Evolutionary conservation across 2,797 vertebrate genomes (phyloP).

Genomic region (Pygocentrus nattereri): DNA sequence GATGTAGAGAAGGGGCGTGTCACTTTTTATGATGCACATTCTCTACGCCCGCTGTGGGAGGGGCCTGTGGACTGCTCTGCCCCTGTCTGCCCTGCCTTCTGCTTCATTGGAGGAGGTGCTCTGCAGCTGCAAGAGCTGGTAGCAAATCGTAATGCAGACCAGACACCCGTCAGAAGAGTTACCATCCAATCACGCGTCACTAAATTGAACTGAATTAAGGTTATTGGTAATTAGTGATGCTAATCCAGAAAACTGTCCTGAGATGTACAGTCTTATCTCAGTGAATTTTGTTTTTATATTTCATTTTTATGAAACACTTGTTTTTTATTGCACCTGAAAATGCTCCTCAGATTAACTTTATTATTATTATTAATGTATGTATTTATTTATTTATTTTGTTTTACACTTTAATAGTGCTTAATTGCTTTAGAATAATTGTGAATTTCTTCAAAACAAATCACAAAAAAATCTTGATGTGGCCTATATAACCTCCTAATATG

Average conservation of each 20-base stretch:
- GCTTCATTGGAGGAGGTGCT: constrained; percentile 94
- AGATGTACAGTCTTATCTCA: constrained; percentile 68
- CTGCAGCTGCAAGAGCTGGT: constrained; percentile 95
- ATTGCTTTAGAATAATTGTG: constrained; percentile 25
- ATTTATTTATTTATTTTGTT: constrained; percentile 63
- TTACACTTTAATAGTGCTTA: constrained; percentile 63
- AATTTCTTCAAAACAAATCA: constrained; percentile 22
- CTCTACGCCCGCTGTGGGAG: constrained; percentile 92
- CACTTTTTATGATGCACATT: constrained; percentile 93
- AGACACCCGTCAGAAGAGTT: constrained; percentile 79
- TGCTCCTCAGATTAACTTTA: constrained; percentile 78
- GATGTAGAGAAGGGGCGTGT: constrained; percentile 95
- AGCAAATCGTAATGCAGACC: constrained; percentile 83
- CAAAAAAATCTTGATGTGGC: constrained; percentile 20
- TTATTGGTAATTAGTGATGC: constrained; percentile 62
- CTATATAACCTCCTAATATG: constrained; percentile 32
- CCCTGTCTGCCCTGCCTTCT: constrained; percentile 94
- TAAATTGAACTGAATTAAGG: constrained; percentile 64
- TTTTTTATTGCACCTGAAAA: constrained; percentile 80
- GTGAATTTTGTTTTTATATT: constrained; percentile 77
- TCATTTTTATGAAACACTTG: constrained; percentile 67
- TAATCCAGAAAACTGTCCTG: constrained; percentile 67
- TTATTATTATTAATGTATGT: constrained; percentile 56
- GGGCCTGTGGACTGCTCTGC: constrained; percentile 94
- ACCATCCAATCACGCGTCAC: constrained; percentile 81